These are phyloP conservation scores for Aphelocoma coerulescens DNA, from an alignment of 2,113 vertebrate species.

Conservation along the genomic window DNA sequence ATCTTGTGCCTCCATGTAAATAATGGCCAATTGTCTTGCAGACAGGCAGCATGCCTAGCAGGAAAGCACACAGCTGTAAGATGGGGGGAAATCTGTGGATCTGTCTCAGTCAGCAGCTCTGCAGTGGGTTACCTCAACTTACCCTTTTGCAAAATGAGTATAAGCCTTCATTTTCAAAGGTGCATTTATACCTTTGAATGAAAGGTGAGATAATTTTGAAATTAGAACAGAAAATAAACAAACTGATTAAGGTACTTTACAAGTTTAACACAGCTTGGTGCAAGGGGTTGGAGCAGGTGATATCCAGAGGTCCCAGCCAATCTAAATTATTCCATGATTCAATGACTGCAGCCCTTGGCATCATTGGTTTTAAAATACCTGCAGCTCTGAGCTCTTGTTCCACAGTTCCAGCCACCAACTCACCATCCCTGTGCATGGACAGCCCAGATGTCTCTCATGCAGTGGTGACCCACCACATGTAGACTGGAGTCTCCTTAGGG, in stretches of 20 bases:
- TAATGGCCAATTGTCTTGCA: not conserved
- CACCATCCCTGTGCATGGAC: accelerated
- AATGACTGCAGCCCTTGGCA: not conserved
- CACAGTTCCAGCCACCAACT: not conserved
- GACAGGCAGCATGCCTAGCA: not conserved
- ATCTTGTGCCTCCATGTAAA: not conserved
- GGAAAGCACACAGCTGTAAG: not conserved
- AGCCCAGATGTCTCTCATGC: not conserved
- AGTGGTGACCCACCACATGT: not conserved
- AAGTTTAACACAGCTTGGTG: not conserved
- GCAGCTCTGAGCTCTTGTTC: not conserved
- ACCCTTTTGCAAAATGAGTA: not conserved
- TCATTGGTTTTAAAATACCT: not conserved
- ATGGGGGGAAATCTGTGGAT: not conserved
- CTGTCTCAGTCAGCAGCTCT: not conserved
- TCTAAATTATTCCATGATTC: not conserved
- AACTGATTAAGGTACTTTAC: not conserved
- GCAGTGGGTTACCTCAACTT: not conserved
- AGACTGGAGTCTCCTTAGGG: not conserved
- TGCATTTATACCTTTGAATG: not conserved
- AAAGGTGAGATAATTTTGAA: not conserved
- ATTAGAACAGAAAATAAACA: not conserved
- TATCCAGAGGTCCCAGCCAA: not conserved
- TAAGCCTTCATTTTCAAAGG: not conserved
- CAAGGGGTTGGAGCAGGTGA: not conserved